Evolutionary conservation across 2,113 vertebrate species (phyloP).

Genomic region (Danionella cerebrum): DNA sequence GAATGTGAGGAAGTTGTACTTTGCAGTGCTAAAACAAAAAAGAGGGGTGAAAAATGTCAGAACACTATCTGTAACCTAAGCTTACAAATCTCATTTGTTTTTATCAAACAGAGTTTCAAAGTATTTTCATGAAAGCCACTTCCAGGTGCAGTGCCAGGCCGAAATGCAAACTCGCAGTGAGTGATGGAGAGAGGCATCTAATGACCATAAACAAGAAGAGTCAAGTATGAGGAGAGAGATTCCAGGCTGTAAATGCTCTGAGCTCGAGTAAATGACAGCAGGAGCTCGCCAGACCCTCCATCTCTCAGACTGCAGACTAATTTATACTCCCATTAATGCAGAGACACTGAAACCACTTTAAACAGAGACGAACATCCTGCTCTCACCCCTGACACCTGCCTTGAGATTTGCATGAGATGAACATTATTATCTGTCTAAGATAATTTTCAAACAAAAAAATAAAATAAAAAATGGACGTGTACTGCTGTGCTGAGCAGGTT

Average conservation of each 20-base stretch:
- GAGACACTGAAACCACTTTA: constrained; percentile 46
- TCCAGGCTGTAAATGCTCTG: constrained; percentile 21
- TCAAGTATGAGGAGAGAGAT: constrained; percentile 33
- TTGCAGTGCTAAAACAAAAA: constrained; percentile 77
- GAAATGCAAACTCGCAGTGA: neutral
- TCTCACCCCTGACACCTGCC: neutral
- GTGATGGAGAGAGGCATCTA: constrained; percentile 29
- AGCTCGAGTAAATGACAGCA: constrained; percentile 38
- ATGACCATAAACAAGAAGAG: constrained; percentile 48
- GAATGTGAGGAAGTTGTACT: constrained; percentile 97
- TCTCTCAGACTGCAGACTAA: constrained; percentile 30
- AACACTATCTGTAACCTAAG: no score
- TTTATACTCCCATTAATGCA: constrained; percentile 50
- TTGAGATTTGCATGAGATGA: no score
- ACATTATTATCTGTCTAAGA: no score
- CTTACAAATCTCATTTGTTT: no score
- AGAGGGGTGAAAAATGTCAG: constrained; percentile 1
- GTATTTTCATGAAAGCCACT: neutral
- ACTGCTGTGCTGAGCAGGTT: no score
- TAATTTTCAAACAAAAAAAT: no score
- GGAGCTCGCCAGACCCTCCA: constrained; percentile 24
- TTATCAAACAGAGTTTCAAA: no score
- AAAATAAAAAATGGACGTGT: no score
- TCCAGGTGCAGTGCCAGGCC: neutral
- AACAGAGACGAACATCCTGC: constrained; percentile 34